These are phyloP conservation scores for Euleptes europaea DNA, from an alignment of 2,113 vertebrate species.

Conservation along the genomic window DNA sequence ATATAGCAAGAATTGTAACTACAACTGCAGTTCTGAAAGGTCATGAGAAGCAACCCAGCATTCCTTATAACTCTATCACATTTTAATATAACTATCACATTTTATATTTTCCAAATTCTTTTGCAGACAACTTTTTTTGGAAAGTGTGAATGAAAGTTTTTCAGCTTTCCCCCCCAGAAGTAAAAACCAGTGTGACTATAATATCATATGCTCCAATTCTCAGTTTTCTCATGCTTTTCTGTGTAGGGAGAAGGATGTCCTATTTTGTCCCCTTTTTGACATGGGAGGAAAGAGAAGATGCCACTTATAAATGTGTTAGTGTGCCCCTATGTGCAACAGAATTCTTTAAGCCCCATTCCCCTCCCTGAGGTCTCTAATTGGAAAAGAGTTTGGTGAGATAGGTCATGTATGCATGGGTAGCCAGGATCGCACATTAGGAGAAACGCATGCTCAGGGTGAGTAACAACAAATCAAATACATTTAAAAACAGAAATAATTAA, in stretches of 20 bases:
- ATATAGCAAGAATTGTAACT: constrained; percentile 2
- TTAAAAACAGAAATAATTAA: too few species aligned
- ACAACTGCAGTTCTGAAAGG: neutral
- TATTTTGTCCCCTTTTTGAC: neutral
- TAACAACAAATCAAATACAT: too few species aligned
- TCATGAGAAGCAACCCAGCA: neutral
- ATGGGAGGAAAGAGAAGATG: neutral
- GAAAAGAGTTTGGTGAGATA: too few species aligned
- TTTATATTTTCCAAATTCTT: neutral
- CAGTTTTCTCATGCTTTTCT: neutral
- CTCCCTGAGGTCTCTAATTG: too few species aligned
- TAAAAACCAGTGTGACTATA: neutral
- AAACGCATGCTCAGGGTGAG: too few species aligned
- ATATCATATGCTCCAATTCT: neutral
- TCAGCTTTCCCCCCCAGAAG: neutral
- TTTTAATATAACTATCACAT: neutral
- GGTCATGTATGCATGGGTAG: too few species aligned
- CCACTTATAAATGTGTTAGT: neutral
- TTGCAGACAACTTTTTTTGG: neutral
- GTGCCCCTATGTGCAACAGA: neutral
- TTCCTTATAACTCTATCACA: neutral
- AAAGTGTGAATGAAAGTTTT: neutral
- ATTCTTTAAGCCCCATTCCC: neutral
- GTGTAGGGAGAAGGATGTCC: neutral
- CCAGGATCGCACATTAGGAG: too few species aligned